Conservation (phyloP, 2,113 vertebrate species). For the Microtus pennsylvanicus region DNA sequence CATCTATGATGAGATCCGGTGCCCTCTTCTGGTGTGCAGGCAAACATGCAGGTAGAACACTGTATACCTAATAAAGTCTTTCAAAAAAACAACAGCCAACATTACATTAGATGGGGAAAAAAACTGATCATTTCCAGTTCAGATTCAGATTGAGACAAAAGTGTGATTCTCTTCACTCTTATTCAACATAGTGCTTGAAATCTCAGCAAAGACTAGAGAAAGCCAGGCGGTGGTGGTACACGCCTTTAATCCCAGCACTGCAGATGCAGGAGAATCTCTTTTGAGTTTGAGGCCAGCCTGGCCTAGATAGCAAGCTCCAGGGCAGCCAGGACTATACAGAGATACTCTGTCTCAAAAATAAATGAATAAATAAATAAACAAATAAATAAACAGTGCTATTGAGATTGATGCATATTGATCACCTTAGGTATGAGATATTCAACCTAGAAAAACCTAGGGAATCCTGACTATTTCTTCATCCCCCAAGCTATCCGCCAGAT, state of each 20-base stretch:
- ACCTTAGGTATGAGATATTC: neutral
- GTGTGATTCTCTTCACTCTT: neutral
- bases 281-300: neutral
- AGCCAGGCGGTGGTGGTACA: no score
- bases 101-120: neutral
- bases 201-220: neutral
- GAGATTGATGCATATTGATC: neutral
- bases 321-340: neutral
- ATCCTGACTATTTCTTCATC: neutral
- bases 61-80: no score
- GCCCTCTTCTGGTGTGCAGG: no score
- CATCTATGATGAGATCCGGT: no score
- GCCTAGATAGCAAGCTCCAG: neutral
- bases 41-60: no score
- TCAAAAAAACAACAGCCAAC: neutral
- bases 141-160: neutral
- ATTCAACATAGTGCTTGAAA: neutral
- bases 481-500: neutral
- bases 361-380: neutral
- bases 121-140: neutral
- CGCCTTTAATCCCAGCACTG: neutral
- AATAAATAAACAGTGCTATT: neutral
- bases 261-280: neutral
- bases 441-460: neutral
- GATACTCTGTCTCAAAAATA: neutral